Evolutionary conservation across 2,888 invertebrate species (phyloP), one percentile per base, ranked within the genome.

Genomic region (Sarcophaga carnaria): DNA sequence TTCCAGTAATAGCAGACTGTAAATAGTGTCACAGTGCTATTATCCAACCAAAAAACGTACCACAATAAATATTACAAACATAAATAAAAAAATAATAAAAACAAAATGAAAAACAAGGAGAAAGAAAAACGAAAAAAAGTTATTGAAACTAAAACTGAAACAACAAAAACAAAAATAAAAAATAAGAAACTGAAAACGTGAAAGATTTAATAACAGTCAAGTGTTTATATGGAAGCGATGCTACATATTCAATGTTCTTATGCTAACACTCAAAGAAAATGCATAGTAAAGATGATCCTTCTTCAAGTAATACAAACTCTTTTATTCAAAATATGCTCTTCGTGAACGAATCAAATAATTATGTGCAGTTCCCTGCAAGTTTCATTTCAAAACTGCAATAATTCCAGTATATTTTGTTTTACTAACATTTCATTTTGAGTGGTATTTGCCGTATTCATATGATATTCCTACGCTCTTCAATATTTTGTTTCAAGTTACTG

Each of bases 151-250:
- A 54, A 54, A 54, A 54, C 14, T 17, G 12, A 20, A n/a, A 20
- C 11, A 67, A 25, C 0, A 8, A 74, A 49, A 20, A 49, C 12
- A 49, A 64, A 77, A 69, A 45, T 3, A 22, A 64, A 69, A 76
- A 69, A 27, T 64, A 27, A 78, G 81, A 82, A 82, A 74, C 78
- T 85, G 70, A 12, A 85, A 82, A 82, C 78, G 81, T 85, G 78
- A 17, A 81, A 49, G 14, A 85, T 78, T 81, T 78, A 81, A 27
- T 74, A 75, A 82, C 81, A 85, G 70, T 67, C 85, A 79, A 85
- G 81, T 78, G 74, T 47, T 85, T 74, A 75, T 64, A 85, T 66
- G 14, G 12, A 17, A 79, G 78, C 60, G 74, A 63, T 81, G 45
- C 45, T 66, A 37, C 60, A 60, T 17, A 37, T 14, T 12, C 37